Percentiles rank a stretch among this genome's conserved stretches.
phyloP scores from a whole-genome alignment of 2,797 vertebrate species.

The Cuculus canorus region DNA sequence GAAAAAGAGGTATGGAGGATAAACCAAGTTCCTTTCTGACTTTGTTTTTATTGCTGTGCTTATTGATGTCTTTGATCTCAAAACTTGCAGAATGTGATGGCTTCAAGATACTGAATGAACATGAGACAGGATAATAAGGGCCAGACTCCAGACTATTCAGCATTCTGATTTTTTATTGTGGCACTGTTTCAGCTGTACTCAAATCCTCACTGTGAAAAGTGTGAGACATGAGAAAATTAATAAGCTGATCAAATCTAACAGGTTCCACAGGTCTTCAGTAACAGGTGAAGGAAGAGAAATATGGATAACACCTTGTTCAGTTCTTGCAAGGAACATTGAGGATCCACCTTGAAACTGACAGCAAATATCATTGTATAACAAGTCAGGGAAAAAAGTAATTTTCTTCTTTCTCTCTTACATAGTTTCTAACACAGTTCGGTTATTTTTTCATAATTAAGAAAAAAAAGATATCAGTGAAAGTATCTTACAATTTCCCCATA shows the following conservation, averaged over 20 bases:
- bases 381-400: neutral
- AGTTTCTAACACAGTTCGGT: neutral
- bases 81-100: neutral
- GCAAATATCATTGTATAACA: neutral
- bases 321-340: neutral
- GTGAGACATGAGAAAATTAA: neutral
- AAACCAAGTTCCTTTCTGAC: neutral
- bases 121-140: neutral
- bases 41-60: neutral
- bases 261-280: neutral
- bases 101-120: neutral
- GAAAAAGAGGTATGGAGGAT: neutral
- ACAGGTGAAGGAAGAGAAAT: neutral
- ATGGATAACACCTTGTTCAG: neutral
- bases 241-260: neutral
- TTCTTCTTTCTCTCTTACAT: neutral
- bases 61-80: constrained; percentile 1
- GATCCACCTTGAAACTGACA: neutral
- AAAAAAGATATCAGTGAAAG: neutral
- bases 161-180: constrained; percentile 9
- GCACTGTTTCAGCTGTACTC: neutral
- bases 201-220: neutral
- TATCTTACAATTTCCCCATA: neutral
- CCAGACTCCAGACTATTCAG: neutral
- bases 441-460: neutral